Conservation (phyloP, 2,113 vertebrate species). For the Cranoglanis bouderius region DNA sequence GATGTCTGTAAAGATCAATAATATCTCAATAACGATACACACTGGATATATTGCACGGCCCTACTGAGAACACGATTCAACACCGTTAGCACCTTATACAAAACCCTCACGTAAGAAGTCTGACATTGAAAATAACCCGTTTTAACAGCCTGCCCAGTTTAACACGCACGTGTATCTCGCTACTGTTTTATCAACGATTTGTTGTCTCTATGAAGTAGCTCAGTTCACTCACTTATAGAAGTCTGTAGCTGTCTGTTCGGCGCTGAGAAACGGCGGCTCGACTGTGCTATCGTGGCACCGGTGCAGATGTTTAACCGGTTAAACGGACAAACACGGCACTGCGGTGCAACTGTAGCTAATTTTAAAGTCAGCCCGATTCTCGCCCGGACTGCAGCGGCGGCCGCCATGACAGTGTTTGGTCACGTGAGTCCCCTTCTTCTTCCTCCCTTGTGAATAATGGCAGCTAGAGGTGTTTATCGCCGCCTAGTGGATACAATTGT, state of each 20-base stretch:
- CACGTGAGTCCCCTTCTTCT: slow-evolving; percentile 53
- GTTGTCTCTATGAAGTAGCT: background rate
- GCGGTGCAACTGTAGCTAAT: slow-evolving; percentile 61
- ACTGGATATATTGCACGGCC: background rate
- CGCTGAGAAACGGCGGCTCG: slow-evolving; percentile 51
- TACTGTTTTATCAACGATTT: too few relatives aligned
- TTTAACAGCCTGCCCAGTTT: background rate
- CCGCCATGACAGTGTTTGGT: slow-evolving; percentile 76
- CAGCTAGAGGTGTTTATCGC: background rate
- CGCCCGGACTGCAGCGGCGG: slow-evolving; percentile 65
- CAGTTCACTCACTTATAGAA: slow-evolving; percentile 62
- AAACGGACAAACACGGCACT: slow-evolving; percentile 64
- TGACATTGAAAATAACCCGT: background rate
- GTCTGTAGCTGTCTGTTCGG: slow-evolving; percentile 69
- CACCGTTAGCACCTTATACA: background rate
- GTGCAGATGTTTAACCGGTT: slow-evolving; percentile 54
- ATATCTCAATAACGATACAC: background rate
- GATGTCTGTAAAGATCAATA: background rate
- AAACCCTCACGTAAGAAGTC: background rate
- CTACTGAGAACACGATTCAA: background rate
- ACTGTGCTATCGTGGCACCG: slow-evolving; percentile 11
- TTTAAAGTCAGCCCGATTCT: slow-evolving; percentile 71
- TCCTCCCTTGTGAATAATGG: background rate
- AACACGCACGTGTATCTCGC: too few relatives aligned
- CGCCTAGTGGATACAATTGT: background rate